Percentiles rank a stretch among this genome's conserved stretches.
Conservation (phyloP, 2,113 vertebrate species). For the Perca schrenkii region DNA sequence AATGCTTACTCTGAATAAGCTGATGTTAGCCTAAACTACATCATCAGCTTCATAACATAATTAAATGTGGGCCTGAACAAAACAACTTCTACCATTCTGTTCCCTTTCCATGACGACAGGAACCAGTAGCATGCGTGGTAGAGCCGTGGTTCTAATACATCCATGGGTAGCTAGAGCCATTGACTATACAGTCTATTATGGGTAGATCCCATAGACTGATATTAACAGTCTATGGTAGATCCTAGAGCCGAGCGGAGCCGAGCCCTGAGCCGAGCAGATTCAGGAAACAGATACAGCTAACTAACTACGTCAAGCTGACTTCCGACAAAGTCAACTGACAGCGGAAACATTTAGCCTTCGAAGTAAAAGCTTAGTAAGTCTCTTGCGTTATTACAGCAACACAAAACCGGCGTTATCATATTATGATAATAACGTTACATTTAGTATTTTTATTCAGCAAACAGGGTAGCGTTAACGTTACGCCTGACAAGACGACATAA, state of each 20-base stretch:
- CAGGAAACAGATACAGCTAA: constrained; percentile 72
- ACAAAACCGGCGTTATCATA: neutral
- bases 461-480: neutral
- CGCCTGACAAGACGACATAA: too few species aligned
- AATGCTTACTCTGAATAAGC: neutral
- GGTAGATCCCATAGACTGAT: too few species aligned
- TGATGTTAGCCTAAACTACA: neutral
- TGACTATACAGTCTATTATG: too few species aligned
- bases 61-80: neutral
- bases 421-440: too few species aligned
- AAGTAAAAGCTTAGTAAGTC: constrained; percentile 14
- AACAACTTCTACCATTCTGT: constrained; percentile 34
- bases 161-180: too few species aligned
- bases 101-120: constrained; percentile 37
- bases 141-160: neutral
- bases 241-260: constrained; percentile 10
- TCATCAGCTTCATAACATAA: neutral
- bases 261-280: constrained; percentile 46
- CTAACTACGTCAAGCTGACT: constrained; percentile 22
- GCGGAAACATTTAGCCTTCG: constrained; percentile 21
- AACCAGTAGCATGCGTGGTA: constrained; percentile 53
- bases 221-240: too few species aligned
- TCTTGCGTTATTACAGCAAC: neutral
- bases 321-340: accelerated
- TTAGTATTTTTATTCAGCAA: neutral